Percentiles rank a stretch among this genome's conserved stretches.
Evolutionary conservation across 2,888 invertebrate species (phyloP).

Genomic region (Sesia bembeciformis): DNA sequence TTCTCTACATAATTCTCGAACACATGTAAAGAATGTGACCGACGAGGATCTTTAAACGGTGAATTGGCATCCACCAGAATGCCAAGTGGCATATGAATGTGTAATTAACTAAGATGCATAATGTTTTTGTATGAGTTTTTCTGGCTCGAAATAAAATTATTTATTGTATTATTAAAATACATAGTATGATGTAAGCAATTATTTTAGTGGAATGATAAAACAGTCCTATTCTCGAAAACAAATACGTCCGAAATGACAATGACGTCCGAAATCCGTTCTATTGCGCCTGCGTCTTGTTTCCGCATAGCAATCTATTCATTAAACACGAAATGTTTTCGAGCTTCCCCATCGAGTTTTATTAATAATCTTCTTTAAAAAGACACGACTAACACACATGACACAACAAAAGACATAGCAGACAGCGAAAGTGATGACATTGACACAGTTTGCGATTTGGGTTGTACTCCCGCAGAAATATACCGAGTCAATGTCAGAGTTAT

Average conservation of each 20-base stretch:
- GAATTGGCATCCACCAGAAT: too few species aligned
- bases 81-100: neutral
- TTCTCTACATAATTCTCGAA: too few species aligned
- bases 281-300: neutral
- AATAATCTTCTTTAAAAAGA: neutral
- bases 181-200: too few species aligned
- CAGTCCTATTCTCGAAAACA: too few species aligned
- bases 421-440: constrained; percentile 21
- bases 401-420: neutral
- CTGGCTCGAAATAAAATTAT: neutral
- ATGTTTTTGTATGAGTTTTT: neutral
- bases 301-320: neutral
- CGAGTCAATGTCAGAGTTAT: too few species aligned
- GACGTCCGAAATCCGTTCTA: too few species aligned
- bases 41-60: too few species aligned
- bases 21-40: too few species aligned
- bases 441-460: constrained; percentile 27
- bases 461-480: neutral
- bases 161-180: neutral
- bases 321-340: neutral
- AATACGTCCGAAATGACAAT: too few species aligned
- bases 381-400: neutral
- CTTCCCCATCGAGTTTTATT: neutral
- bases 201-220: too few species aligned
- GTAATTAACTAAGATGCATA: neutral